These are phyloP conservation scores for Chauna torquata DNA, from an alignment of 2,113 vertebrate species.

Conservation along the genomic window DNA sequence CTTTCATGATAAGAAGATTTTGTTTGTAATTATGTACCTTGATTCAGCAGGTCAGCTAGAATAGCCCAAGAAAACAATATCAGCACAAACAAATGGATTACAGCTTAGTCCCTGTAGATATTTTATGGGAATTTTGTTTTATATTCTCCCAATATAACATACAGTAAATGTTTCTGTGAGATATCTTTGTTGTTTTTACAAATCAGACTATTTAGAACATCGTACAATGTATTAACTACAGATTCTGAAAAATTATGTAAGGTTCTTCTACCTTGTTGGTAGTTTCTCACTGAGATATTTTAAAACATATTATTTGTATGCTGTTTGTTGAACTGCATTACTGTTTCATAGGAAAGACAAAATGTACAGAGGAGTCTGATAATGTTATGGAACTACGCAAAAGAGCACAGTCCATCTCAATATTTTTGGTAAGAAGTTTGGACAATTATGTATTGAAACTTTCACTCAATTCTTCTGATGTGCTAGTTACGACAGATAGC, in stretches of 20 bases:
- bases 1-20: background rate
- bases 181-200: background rate
- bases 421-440: conserved; percentile 24
- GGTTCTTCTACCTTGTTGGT: background rate
- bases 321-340: conserved; percentile 1
- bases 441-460: background rate
- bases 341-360: conserved; percentile 12
- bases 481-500: background rate
- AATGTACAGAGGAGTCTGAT: background rate
- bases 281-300: background rate
- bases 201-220: background rate
- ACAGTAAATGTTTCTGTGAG: background rate
- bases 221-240: background rate
- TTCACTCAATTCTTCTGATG: conserved; percentile 21
- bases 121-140: background rate
- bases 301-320: background rate
- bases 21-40: background rate
- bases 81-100: background rate
- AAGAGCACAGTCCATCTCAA: background rate
- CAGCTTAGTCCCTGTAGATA: background rate
- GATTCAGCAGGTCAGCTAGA: background rate
- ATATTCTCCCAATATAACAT: background rate
- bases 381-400: background rate
- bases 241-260: background rate
- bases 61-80: background rate